Percentiles rank a stretch among this genome's conserved stretches.
phyloP scores from a whole-genome alignment of 2,113 vertebrate genomes.

The Tringa solitaria region DNA sequence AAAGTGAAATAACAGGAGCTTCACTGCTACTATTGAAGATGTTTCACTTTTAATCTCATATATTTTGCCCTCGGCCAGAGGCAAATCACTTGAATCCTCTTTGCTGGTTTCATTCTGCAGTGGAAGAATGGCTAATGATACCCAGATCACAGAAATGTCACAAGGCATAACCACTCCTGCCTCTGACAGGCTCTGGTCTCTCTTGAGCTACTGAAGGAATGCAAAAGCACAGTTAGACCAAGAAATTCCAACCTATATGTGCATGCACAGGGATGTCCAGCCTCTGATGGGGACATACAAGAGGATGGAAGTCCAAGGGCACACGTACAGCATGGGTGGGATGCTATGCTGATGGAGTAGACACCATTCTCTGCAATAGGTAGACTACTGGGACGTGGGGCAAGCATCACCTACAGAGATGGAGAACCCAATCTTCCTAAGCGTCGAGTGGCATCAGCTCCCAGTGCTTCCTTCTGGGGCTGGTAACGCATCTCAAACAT shows the following conservation, averaged over 20 bases:
- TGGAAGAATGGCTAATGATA: background rate
- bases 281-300: background rate
- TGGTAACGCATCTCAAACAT: background rate
- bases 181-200: background rate
- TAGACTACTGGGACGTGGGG: background rate
- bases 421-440: background rate
- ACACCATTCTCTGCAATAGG: background rate
- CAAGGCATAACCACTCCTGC: background rate
- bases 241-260: background rate
- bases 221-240: background rate
- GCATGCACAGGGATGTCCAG: background rate
- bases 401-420: background rate
- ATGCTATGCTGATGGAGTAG: background rate
- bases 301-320: background rate
- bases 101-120: background rate
- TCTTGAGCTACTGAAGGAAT: background rate
- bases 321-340: background rate
- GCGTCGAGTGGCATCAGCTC: background rate
- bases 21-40: background rate
- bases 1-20: background rate
- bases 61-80: background rate
- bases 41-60: background rate
- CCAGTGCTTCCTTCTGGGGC: background rate
- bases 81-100: background rate
- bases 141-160: background rate